Conservation (phyloP, 2,888 invertebrate genomes). For the Scaptomyza polygonia region DNA sequence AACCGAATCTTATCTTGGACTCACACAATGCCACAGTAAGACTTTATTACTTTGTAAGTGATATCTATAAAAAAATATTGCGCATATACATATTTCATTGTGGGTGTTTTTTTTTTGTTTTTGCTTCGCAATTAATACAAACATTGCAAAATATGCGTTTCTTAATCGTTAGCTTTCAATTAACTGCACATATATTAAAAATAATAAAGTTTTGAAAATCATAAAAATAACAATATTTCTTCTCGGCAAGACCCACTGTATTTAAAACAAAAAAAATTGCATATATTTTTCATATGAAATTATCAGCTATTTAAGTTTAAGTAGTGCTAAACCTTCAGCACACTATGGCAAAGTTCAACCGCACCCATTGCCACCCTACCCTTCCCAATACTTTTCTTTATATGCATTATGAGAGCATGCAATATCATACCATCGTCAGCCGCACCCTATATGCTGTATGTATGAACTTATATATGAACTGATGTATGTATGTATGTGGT, state of each 20-base stretch:
- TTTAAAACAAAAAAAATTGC: background rate
- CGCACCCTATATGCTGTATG: conserved; percentile 54
- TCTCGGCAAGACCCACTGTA: conserved; percentile 3
- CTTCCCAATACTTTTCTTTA: background rate
- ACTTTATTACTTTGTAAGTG: conserved; percentile 12
- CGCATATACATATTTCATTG: conserved; percentile 13
- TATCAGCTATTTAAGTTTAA: conserved; percentile 20
- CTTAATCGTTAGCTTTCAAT: background rate
- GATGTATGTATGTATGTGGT: conserved; percentile 5
- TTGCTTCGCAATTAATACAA: conserved; percentile 18
- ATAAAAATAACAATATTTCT: too few species aligned
- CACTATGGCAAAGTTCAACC: conserved; percentile 38
- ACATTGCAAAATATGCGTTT: background rate
- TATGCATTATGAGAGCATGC: conserved; percentile 21
- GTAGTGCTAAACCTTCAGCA: conserved; percentile 8
- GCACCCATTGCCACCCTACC: background rate
- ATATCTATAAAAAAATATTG: conserved; percentile 19
- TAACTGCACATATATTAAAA: background rate
- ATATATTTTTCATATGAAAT: conserved; percentile 13
- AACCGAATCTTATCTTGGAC: conserved; percentile 33
- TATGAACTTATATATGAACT: conserved; percentile 12
- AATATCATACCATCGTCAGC: conserved; percentile 29
- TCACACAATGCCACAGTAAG: conserved; percentile 16
- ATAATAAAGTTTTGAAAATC: background rate
- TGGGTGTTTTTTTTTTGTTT: background rate